Evolutionary conservation across 2,113 vertebrate species (phyloP), one percentile per base, ranked within the genome.

Genomic region (Lepus europaeus): DNA sequence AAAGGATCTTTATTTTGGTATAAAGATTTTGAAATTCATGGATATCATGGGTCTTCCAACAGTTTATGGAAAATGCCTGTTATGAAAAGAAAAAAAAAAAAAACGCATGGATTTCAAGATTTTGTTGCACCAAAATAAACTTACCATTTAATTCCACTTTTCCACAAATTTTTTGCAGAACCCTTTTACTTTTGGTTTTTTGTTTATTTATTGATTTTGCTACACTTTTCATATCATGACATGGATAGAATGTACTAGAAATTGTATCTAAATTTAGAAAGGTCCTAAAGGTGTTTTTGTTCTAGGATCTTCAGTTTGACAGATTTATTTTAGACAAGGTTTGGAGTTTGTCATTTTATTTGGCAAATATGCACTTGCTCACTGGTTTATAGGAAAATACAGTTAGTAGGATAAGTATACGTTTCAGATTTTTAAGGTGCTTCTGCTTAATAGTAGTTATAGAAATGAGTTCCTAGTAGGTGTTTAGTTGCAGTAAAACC

Each of bases 241-340:
- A 56, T 33, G 90, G n/a, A 10, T 39, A 2, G n/a, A 66, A 63
- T n/a, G 31, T 72, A n/a, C 20, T 78, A 27, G 4, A 56, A 29
- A 39, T 86, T 66, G 31, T 78, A 10, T 81, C 95, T 93, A 61
- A 91, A 78, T 77, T 92, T 74, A 39, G 49, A 68, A 70, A 91
- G 53, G 5, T 81, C 12, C 8, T 36, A 5, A 49, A 83, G 39
- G 16, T 76, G 5, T 89, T 39, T 88, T 94, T 68, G 29, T 25
- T 77, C 4, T 61, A 87, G 70, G 23, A 89, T 61, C 76, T 91
- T 81, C 53, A 78, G 22, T 69, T 36, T 85, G 23, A 79, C 19
- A 92, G n/a, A 56, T 89, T 59, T 22, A 33, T 84, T 93, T 95
- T 70, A 66, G 27, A 56, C 33, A 39, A 64, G 63, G 25, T 79